These are phyloP conservation scores for Adela reaumurella DNA, from an alignment of 2,888 invertebrate genomes.

Conservation along the genomic window DNA sequence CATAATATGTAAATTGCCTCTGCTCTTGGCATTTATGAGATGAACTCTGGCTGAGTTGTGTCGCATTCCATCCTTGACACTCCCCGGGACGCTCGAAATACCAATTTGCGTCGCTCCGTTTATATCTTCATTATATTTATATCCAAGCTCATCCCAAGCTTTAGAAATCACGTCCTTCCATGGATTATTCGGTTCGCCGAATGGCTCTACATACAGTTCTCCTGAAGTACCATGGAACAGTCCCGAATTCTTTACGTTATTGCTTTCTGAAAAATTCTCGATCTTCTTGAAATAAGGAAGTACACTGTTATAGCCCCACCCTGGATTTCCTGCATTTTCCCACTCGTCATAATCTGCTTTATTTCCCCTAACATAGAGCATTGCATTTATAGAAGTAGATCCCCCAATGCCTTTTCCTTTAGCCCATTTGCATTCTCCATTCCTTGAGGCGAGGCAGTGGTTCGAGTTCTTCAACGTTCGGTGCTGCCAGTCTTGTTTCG, in stretches of 20 bases:
- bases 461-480: constrained; percentile 32
- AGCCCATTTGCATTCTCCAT: constrained; percentile 50
- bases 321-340: constrained; percentile 45
- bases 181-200: constrained; percentile 13
- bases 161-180: constrained; percentile 21
- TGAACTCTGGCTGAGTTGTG: constrained; percentile 49
- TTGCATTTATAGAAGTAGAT: constrained; percentile 58
- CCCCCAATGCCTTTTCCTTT: constrained; percentile 65
- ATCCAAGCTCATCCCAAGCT: constrained; percentile 39
- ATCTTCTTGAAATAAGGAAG: constrained; percentile 35
- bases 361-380: constrained; percentile 59
- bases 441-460: constrained; percentile 29
- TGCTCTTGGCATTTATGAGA: constrained; percentile 20
- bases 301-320: constrained; percentile 53
- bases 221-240: constrained; percentile 20
- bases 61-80: constrained; percentile 38
- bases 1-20: constrained; percentile 28
- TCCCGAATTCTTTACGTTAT: constrained; percentile 7
- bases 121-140: constrained; percentile 22
- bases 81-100: constrained; percentile 39
- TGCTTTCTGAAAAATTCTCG: constrained; percentile 24
- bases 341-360: constrained; percentile 52
- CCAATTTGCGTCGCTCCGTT: constrained; percentile 35
- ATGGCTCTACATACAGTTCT: constrained; percentile 23
- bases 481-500: constrained; percentile 52